Base-by-base conservation (phyloP, 2,797 vertebrate species). In the Graptemys geographica region DNA sequence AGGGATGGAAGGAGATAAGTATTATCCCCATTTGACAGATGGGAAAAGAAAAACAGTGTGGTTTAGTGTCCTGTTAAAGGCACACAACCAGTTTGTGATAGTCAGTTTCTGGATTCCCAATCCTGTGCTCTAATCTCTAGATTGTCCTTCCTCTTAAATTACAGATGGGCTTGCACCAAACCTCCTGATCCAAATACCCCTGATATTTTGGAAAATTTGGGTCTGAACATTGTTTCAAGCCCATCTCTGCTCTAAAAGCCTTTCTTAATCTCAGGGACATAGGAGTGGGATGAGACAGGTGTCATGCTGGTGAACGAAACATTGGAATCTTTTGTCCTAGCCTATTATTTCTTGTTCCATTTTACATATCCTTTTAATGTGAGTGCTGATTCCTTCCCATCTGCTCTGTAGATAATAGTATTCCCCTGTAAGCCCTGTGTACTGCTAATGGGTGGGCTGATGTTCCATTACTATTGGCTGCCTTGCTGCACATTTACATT, bases 1-100 rank as follows among this genome's bases (percentile, higher is more conserved):
- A 90, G 55, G 86, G 81, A 59, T 87, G 11, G 49, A 57, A 59
- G 92, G 56, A 88, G 11, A 21, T 33, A 87, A 69, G 83, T 87
- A 27, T n/a, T 53, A 53, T 89, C 41, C 79, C 47, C 47, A 10
- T 88, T 91, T 91, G 89, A 72, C 25, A 86, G 92, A 31, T 44
- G 41, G 52, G 65, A 81, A 83, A 87, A 93, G 86, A 95, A 62
- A 62, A 52, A 3, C 74, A 52, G 56, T 5, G 37, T 52, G 19
- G 41, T 44, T 57, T 0, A 0, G 18, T 52, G 1, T 55, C 49
- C 76, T 90, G 74, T 62, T 86, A 27, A 47, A 53, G 83, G 62
- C 79, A 8, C 16, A 5, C 51, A 13, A 62, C 90, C 84, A 78
- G 57, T 82, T 27, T 27, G 19, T 25, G 69, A 10, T 8, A 5